Base-by-base conservation (phyloP, 2,888 invertebrate species). In the Microctonus hyperodae region DNA sequence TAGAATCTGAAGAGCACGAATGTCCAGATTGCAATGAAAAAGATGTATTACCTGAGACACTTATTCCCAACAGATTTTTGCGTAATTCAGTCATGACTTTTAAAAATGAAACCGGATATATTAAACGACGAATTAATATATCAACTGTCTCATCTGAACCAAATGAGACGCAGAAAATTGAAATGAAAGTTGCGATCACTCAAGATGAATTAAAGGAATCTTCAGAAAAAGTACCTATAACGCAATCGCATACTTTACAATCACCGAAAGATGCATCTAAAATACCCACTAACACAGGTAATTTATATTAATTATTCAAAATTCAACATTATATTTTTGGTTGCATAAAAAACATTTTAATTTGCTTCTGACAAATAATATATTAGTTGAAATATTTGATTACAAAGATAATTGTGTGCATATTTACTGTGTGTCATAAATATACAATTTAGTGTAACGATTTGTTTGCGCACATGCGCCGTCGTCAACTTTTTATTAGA, bases 11-110 rank as follows among this genome's bases (percentile, higher is more conserved):
- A 78, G 96, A 97, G 70, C 96, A 96, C 77, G 94, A 96, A 81
- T 98, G 98, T 84, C 97, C 97, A 0, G 93, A 95, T 77, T 98
- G 98, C 81, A 91, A 93, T 67, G 96, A 97, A 81, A 93, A 93
- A 76, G 96, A 95, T 77, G 93, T 96, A 55, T 94, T 96, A 0
- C 97, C 97, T 0, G 95, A 94, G 57, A 95, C 94, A 1, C 87
- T 98, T 50, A 96, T 97, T 75, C 96, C 97, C 2, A 97, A 97
- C 82, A 89, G 96, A 75, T 96, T 94, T 86, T 85, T 97, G 67
- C 88, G 97, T 55, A 95, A 92, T 76, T 93, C 95, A 0, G 97
- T 97, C 0, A 90, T 91, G 64, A 92, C 93, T 75, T 98, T 96
- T 82, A 93, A 92, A 76, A 91, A n/a, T n/a, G n/a, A n/a, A n/a